These are phyloP conservation scores for Tenthredo amoena DNA, from an alignment of 2,888 invertebrate genomes.

Conservation along the genomic window DNA sequence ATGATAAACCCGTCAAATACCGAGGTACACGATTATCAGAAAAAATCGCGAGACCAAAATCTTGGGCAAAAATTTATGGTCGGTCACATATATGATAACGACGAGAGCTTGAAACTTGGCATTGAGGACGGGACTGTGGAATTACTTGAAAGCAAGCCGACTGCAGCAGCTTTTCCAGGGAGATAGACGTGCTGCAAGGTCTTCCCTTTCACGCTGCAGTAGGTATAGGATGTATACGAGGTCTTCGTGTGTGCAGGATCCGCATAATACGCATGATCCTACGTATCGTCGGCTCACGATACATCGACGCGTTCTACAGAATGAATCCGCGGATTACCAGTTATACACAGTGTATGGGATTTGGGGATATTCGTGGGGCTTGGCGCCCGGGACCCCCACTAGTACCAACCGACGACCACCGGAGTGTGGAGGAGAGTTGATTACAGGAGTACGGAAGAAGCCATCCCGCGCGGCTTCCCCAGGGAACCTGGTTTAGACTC, in stretches of 20 bases:
- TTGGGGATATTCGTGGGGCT: conserved; percentile 56
- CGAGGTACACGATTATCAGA: neutral
- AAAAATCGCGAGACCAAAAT: neutral
- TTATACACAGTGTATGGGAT: conserved; percentile 69
- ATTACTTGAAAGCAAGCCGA: conserved; percentile 12
- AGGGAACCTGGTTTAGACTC: conserved; percentile 62
- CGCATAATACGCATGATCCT: conserved; percentile 35
- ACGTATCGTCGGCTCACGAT: conserved; percentile 39
- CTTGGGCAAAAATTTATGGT: neutral
- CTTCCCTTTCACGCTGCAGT: conserved; percentile 70
- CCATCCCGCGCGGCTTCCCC: conserved; percentile 67
- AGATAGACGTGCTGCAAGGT: conserved; percentile 60
- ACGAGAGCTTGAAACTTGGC: neutral
- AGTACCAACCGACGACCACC: conserved; percentile 14
- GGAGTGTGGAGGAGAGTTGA: conserved; percentile 62
- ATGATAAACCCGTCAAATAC: conserved; percentile 15
- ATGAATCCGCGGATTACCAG: conserved; percentile 66
- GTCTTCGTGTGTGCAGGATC: neutral
- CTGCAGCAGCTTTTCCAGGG: conserved; percentile 8
- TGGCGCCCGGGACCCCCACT: conserved; percentile 16
- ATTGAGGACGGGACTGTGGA: neutral
- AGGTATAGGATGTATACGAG: neutral
- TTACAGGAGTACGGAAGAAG: conserved; percentile 69
- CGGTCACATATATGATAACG: neutral
- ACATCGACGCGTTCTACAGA: conserved; percentile 48